These are phyloP conservation scores for Trissolcus basalis DNA, from an alignment of 1,140 invertebrate genomes.

Conservation along the genomic window DNA sequence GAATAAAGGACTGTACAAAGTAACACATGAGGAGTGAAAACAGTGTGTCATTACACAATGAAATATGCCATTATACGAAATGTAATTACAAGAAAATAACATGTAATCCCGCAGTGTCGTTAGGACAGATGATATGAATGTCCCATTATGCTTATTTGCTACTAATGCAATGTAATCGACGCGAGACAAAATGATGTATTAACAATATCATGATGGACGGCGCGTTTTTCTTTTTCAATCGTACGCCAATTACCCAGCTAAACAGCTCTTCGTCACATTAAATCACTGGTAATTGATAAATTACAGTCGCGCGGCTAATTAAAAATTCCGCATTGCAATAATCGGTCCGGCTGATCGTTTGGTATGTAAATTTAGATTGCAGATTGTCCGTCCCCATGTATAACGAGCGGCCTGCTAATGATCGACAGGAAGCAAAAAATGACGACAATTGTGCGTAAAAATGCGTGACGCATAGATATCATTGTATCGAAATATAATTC, in stretches of 20 bases:
- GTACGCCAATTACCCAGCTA: slow-evolving; percentile 12
- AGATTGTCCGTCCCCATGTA: not conserved
- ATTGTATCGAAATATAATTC: slow-evolving; percentile 49
- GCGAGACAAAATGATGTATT: slow-evolving; percentile 23
- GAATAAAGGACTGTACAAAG: no score
- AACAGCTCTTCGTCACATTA: no score
- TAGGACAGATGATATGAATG: slow-evolving; percentile 44
- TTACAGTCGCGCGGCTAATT: no score
- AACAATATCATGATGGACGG: slow-evolving; percentile 37
- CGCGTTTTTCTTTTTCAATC: slow-evolving; percentile 11
- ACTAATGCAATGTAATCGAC: slow-evolving; percentile 43
- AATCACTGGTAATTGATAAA: no score
- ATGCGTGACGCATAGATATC: slow-evolving; percentile 35
- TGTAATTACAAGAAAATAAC: slow-evolving; percentile 44
- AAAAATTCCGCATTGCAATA: no score
- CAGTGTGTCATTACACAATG: slow-evolving; percentile 30
- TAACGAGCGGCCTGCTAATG: slow-evolving; percentile 5
- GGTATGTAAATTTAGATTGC: not conserved
- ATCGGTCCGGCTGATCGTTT: no score
- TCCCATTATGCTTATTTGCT: slow-evolving; percentile 36
- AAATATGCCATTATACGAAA: slow-evolving; percentile 33
- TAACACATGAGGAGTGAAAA: no score
- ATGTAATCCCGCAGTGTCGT: slow-evolving; percentile 39
- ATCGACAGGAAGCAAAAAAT: not conserved
- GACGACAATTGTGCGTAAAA: slow-evolving; percentile 24